Percentiles rank a stretch among this genome's conserved stretches.
Conservation (phyloP, 1,140 invertebrate species). For the Brachionus paranguensis region DNA sequence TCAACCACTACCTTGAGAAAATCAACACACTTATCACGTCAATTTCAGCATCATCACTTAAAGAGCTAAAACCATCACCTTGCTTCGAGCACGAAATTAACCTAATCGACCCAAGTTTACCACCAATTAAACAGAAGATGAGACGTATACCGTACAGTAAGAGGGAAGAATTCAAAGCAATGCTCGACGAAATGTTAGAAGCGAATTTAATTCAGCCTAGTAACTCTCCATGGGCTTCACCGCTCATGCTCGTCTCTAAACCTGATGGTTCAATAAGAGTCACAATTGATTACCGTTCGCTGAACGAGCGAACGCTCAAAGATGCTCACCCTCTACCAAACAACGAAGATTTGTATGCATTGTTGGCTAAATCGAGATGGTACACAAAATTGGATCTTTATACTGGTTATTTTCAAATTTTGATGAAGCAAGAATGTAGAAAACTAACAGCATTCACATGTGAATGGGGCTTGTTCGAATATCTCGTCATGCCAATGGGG, state of each 20-base stretch:
- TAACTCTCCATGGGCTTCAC: too few species aligned
- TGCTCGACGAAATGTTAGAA: too few species aligned
- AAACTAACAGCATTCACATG: neutral
- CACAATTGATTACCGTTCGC: neutral
- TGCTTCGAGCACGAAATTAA: neutral
- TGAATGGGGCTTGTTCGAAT: constrained; percentile 43
- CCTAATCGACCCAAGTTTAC: neutral
- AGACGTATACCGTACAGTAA: neutral
- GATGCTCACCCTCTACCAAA: constrained; percentile 31
- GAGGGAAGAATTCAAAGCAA: too few species aligned
- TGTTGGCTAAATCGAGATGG: neutral
- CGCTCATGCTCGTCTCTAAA: neutral
- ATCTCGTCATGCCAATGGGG: constrained; percentile 53
- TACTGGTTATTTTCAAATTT: neutral
- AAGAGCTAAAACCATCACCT: neutral
- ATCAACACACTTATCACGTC: too few species aligned
- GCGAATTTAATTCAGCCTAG: too few species aligned
- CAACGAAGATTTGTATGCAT: constrained; percentile 42
- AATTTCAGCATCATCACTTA: neutral
- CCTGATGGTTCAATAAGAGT: neutral
- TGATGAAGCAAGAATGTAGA: neutral
- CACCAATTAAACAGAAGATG: neutral
- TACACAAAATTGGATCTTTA: neutral
- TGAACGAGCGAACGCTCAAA: constrained; percentile 42
- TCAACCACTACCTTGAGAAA: too few species aligned